These are phyloP conservation scores for Cyrtonyx montezumae DNA, from an alignment of 2,113 vertebrate species.

Conservation along the genomic window DNA sequence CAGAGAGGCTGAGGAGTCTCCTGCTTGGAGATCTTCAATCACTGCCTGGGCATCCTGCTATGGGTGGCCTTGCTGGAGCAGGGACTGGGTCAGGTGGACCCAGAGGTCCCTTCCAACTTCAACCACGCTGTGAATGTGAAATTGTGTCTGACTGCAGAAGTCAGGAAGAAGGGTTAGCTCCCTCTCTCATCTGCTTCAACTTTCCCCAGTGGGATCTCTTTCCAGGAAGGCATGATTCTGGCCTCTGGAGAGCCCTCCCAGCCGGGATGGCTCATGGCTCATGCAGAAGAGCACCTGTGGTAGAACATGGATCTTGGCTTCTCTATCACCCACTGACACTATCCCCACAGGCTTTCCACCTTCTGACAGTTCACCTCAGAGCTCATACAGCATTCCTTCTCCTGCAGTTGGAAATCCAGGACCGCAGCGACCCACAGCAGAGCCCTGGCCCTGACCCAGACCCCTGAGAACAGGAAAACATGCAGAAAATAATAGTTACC, in stretches of 20 bases:
- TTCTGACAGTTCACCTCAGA: background rate
- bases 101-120: background rate
- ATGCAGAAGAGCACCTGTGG: background rate
- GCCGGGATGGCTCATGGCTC: rapidly evolving
- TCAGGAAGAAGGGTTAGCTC: background rate
- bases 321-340: rapidly evolving
- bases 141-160: background rate
- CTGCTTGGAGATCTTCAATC: background rate
- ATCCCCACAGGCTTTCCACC: background rate
- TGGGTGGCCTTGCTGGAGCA: background rate
- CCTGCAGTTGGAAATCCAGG: background rate
- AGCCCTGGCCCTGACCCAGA: background rate
- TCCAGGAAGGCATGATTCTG: background rate
- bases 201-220: background rate
- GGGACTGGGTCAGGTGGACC: background rate
- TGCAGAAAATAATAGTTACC: background rate
- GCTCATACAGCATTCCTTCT: background rate
- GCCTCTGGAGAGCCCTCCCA: background rate
- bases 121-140: background rate
- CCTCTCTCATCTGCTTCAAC: background rate
- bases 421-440: rapidly evolving
- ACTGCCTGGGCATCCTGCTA: background rate
- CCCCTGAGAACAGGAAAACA: background rate
- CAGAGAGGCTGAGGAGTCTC: background rate
- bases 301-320: background rate